Evolutionary conservation across 2,797 vertebrate species (phyloP).

Genomic region (Cuniculus paca): DNA sequence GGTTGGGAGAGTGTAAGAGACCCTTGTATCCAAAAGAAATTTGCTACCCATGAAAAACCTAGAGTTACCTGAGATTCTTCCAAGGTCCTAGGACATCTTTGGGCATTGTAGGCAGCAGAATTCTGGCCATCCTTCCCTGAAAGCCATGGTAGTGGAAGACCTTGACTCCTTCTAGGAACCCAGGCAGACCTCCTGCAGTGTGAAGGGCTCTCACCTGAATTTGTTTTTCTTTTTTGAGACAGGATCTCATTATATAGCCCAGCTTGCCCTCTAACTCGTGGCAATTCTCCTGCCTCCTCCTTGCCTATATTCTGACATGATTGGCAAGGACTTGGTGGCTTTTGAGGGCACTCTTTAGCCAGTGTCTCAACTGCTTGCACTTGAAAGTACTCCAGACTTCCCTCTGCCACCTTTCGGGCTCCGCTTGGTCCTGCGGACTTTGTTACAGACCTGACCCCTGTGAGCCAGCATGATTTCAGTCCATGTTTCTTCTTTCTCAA

Average conservation of each 20-base stretch:
- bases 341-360: not conserved
- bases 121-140: not conserved
- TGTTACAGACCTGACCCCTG: not conserved
- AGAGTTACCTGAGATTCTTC: not conserved
- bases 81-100: not conserved
- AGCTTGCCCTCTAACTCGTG: not conserved
- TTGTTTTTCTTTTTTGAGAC: not conserved
- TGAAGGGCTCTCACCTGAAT: not conserved
- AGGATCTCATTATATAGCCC: not conserved
- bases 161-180: not conserved
- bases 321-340: not conserved
- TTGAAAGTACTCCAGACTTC: not conserved
- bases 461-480: not conserved
- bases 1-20: not conserved
- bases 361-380: not conserved
- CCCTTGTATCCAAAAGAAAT: not conserved
- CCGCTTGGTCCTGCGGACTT: not conserved
- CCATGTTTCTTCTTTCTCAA: not conserved
- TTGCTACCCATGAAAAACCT: not conserved
- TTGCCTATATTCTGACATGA: not conserved
- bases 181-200: not conserved
- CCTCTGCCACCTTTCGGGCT: too few relatives aligned
- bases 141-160: not conserved
- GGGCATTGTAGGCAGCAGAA: not conserved
- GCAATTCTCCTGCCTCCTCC: not conserved